Base-by-base conservation (phyloP, 1,140 invertebrate species). In the Scaptomyza hsui region DNA sequence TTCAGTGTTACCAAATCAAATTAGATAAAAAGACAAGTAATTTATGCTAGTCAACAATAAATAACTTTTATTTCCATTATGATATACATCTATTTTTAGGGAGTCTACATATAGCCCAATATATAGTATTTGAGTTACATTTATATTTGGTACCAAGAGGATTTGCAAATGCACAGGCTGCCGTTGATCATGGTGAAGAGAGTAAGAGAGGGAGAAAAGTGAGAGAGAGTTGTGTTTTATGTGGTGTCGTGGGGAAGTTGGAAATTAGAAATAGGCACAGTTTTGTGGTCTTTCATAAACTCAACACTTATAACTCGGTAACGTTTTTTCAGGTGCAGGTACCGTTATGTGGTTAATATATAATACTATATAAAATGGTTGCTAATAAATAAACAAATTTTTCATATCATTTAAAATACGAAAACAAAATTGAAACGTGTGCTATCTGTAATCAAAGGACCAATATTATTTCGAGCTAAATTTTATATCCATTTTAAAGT, bases 61-160 rank as follows among this genome's bases (percentile, higher is more conserved):
- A 64, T 77, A 80, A 78, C 72, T 55, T 78, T 78, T 80, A 71
- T 78, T 78, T 79, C 64, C 45, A 72, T 67, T 73, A 32, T 47
- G 29, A 56, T 65, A 62, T 47, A 26, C 9, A 62, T 55, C 32
- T 29, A 29, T 29, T 5, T 24, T 24, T 10, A 3, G 13, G 13
- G 7, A 19, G 13, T 45, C 13, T 21, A 61, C 19, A 39, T 37
- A 59, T 47, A 35, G 12, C 32, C 9, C 21, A 18, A 19, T 37
- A 26, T 62, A 39, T 49, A 49, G 32, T 60, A 45, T 44, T 52
- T 16, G 6, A 1, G 10, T 13, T 48, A 45, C 16, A 6, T 6
- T n/a, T 10, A 10, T 26, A n/a, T 44, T 24, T 56, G 39, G 19
- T 42, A 42, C 53, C 37, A 56, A 37, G n/a, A 37, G 35, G 15